These are phyloP conservation scores for Chrysopilus asiliformis DNA, from an alignment of 2,888 invertebrate genomes.

Conservation along the genomic window DNA sequence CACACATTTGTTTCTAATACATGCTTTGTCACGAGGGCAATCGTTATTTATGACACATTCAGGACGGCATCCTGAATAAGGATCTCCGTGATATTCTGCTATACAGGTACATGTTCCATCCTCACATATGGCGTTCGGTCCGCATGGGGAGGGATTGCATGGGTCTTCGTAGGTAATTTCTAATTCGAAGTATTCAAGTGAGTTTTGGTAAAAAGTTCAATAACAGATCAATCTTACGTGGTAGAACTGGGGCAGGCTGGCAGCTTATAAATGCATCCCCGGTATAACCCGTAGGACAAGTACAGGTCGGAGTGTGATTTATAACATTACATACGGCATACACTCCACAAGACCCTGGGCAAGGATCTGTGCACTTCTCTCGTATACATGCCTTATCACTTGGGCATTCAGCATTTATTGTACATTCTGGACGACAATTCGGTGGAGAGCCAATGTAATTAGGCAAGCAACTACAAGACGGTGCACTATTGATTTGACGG, in stretches of 20 bases:
- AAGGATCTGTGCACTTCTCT: constrained; percentile 59
- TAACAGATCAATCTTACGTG: constrained; percentile 37
- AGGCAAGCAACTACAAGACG: constrained; percentile 53
- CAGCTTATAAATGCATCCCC: constrained; percentile 51
- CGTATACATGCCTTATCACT: constrained; percentile 57
- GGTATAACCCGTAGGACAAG: constrained; percentile 45
- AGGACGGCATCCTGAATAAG: constrained; percentile 53
- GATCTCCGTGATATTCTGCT: constrained; percentile 52
- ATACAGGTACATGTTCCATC: constrained; percentile 55
- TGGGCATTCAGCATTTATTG: constrained; percentile 57
- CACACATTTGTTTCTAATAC: constrained; percentile 54
- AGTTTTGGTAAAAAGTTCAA: constrained; percentile 26
- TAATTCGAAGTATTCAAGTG: constrained; percentile 21
- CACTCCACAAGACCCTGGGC: constrained; percentile 48
- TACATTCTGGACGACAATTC: constrained; percentile 63
- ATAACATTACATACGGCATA: constrained; percentile 49
- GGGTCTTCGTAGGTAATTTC: constrained; percentile 37
- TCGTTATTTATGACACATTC: constrained; percentile 58
- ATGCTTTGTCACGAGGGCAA: constrained; percentile 51
- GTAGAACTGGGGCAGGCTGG: constrained; percentile 35
- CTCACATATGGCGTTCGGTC: constrained; percentile 53
- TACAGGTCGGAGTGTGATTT: constrained; percentile 56
- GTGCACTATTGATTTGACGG: constrained; percentile 37
- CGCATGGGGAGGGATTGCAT: constrained; percentile 59
- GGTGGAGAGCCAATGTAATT: constrained; percentile 60